Evolutionary conservation across 2,888 invertebrate genomes (phyloP), one percentile per base, ranked within the genome.

Genomic region (Coelogynopora nodosa): DNA sequence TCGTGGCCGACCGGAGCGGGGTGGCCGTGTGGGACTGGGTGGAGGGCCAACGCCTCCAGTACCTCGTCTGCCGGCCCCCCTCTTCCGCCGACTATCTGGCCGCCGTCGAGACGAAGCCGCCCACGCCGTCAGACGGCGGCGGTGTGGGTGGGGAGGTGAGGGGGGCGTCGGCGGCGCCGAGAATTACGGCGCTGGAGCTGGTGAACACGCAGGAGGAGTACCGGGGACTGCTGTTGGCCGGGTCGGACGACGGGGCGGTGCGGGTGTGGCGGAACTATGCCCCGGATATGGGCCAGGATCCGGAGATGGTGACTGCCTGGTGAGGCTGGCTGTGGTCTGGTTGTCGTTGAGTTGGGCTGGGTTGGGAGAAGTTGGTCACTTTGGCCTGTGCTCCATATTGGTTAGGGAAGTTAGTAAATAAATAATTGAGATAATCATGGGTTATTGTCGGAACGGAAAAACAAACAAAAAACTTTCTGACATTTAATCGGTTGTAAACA

Each of bases 261-360:
- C 67, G 67, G 26, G 74, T 85, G 1, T 85, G 74, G 74, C 26
- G 85, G 29, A 85, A 85, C 67, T 85, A 85, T 67, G 26, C 67
- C 18, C 2, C 67, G 5, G 85, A 85, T 30, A 85, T 85, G 85
- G 85, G 85, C 27, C 85, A 85, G 67, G 85, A 85, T 74, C 85
- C 85, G 10, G 85, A 85, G 5, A 74, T 85, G n/a, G 74, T 85
- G 0, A 85, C 85, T 1, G 85, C 85, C 1, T 85, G 85, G 85
- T 84, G 49, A 84, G 18, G 23, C 27, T n/a, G n/a, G 2, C 49
- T 13, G 49, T 49, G 18, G 49, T 49, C 49, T 18, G 49, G 49
- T 49, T 49, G 49, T 49, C 18, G 49, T 13, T 18, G 49, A 49
- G 18, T 5, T 5, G 10, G 18, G 49, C 49, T 49, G n/a, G n/a